Evolutionary conservation across 2,888 invertebrate species (phyloP).

Genomic region (Frankliniella intonsa): DNA sequence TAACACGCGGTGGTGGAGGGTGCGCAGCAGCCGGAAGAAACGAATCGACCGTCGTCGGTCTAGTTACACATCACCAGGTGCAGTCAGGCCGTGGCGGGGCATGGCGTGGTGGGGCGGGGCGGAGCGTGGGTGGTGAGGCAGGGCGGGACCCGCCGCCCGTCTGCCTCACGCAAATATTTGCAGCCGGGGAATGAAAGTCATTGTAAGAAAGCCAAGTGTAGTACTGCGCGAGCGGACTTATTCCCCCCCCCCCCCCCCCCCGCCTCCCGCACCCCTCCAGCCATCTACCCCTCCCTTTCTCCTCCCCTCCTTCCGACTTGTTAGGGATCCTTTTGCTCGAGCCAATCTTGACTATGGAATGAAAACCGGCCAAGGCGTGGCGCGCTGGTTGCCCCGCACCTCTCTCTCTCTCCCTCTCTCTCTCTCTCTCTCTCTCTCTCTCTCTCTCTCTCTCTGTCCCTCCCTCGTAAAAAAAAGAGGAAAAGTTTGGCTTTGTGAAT

Average conservation of each 20-base stretch:
- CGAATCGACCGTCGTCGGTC: no score
- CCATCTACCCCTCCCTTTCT: neutral
- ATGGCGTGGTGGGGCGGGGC: no score
- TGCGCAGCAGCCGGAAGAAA: no score
- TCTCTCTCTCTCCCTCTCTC: no score
- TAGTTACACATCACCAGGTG: no score
- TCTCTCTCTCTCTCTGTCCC: no score
- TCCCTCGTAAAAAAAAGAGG: neutral
- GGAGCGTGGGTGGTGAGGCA: neutral
- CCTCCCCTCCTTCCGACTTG: neutral
- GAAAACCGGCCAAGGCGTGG: neutral
- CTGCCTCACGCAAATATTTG: neutral
- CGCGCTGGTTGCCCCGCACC: neutral
- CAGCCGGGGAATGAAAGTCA: neutral
- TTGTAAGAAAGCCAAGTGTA: slow-evolving; percentile 5
- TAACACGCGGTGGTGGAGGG: no score
- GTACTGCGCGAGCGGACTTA: neutral
- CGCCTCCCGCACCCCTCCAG: neutral
- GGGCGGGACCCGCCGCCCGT: neutral
- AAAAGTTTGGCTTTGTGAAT: slow-evolving; percentile 10
- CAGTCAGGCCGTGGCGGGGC: no score
- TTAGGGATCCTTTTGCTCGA: neutral
- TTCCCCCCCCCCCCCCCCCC: neutral
- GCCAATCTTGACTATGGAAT: neutral
- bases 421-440: no score